phyloP scores from a whole-genome alignment of 1,140 invertebrate species.

The Oedothorax gibbosus region DNA sequence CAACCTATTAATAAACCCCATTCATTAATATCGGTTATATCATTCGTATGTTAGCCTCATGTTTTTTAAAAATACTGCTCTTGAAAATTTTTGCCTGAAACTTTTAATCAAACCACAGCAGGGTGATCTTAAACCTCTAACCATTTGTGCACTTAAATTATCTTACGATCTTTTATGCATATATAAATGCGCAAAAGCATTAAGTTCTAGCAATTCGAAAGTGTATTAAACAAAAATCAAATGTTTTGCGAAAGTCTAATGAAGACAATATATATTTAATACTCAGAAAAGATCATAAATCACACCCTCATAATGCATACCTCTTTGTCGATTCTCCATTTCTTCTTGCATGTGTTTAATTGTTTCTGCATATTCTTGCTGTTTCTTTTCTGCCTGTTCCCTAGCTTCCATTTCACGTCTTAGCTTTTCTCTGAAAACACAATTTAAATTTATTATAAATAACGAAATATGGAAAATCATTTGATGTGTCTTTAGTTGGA shows the following conservation, averaged over 20 bases:
- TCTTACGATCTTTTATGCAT: neutral
- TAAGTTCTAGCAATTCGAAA: no score
- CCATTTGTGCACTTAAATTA: neutral
- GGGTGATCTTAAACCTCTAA: no score
- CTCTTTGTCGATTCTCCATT: constrained; percentile 68
- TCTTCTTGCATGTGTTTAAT: constrained; percentile 69
- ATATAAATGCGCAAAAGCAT: constrained; percentile 2
- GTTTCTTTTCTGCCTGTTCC: constrained; percentile 70
- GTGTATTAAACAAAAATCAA: no score
- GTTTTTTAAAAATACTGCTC: no score
- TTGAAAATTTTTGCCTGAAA: no score
- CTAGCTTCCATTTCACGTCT: constrained; percentile 69
- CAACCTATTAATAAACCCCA: neutral
- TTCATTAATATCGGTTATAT: neutral
- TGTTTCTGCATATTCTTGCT: constrained; percentile 70
- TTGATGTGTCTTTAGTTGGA: no score
- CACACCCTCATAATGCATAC: constrained; percentile 43
- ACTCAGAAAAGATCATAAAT: no score
- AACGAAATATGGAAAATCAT: neutral
- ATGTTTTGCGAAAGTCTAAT: no score
- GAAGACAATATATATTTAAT: no score
- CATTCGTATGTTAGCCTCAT: no score
- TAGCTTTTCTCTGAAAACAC: constrained; percentile 66
- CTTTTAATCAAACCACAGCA: no score
- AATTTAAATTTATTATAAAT: neutral